Percentiles rank a stretch among this genome's conserved stretches.
These are phyloP conservation scores for Caenorhabditis tropicalis DNA, from an alignment of 1,140 invertebrate species.

Conservation along the genomic window DNA sequence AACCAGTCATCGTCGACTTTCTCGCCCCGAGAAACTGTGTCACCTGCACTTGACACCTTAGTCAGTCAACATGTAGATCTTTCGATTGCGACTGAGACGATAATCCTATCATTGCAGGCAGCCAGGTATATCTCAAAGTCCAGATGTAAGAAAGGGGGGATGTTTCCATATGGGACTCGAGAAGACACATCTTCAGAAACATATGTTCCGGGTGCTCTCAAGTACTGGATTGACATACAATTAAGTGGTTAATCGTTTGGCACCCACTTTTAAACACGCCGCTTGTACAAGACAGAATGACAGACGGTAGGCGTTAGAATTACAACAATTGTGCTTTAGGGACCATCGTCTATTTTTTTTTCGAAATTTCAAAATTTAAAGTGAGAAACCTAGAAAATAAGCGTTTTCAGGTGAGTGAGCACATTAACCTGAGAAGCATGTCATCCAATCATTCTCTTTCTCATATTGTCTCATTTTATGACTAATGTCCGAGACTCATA, in stretches of 20 bases:
- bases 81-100: background rate
- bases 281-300: constrained; percentile 4
- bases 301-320: constrained; percentile 6
- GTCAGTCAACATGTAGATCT: background rate
- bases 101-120: constrained; percentile 26
- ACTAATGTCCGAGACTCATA: constrained; percentile 43
- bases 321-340: background rate
- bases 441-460: background rate
- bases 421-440: background rate
- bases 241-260: constrained; percentile 41
- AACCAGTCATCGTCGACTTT: constrained; percentile 26
- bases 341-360: background rate
- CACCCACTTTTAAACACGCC: constrained; percentile 19
- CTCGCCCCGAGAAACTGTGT: constrained; percentile 3
- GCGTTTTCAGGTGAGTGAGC: constrained; percentile 3
- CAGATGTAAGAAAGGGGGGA: constrained; percentile 3
- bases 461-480: constrained; percentile 41
- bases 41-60: constrained; percentile 33
- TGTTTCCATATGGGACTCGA: constrained; percentile 41
- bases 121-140: background rate
- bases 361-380: background rate
- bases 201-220: constrained; percentile 34
- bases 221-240: constrained; percentile 43
- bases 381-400: too few species aligned
- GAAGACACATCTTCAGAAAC: background rate